Evolutionary conservation across 35 echinoderm and acorn worm genomes (phyloP).

Genomic region (Ptychodera flava): DNA sequence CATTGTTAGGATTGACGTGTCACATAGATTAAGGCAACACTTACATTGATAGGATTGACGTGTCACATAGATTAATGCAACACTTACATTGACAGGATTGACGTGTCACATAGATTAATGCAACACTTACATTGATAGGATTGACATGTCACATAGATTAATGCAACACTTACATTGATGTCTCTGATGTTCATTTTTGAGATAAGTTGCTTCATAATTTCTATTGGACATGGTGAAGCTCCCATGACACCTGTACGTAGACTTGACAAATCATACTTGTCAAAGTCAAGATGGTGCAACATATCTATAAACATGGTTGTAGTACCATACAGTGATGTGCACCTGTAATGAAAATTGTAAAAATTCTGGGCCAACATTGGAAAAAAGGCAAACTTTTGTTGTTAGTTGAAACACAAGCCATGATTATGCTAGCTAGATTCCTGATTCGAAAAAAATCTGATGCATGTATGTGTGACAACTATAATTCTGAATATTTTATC

Average conservation of each 20-base stretch:
- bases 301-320: slow-evolving; percentile 34
- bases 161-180: slow-evolving; percentile 67
- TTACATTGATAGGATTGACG: no score
- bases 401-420: neutral
- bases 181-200: slow-evolving; percentile 84
- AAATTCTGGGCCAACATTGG: neutral
- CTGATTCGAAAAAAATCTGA: no score
- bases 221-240: slow-evolving; percentile 47
- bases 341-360: slow-evolving; percentile 16
- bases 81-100: no score
- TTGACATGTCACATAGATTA: no score
- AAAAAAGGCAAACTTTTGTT: neutral
- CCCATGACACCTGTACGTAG: slow-evolving; percentile 37
- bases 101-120: no score
- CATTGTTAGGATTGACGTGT: no score
- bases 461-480: no score
- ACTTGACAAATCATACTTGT: slow-evolving; percentile 41
- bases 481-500: no score
- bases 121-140: no score
- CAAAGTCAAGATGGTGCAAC: slow-evolving; percentile 45
- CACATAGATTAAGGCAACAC: no score
- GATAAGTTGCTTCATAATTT: slow-evolving; percentile 12
- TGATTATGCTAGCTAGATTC: no score
- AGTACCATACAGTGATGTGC: slow-evolving; percentile 55
- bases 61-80: no score